Conservation (phyloP, 2,113 vertebrate species). For the Notarius lentiginosus region DNA sequence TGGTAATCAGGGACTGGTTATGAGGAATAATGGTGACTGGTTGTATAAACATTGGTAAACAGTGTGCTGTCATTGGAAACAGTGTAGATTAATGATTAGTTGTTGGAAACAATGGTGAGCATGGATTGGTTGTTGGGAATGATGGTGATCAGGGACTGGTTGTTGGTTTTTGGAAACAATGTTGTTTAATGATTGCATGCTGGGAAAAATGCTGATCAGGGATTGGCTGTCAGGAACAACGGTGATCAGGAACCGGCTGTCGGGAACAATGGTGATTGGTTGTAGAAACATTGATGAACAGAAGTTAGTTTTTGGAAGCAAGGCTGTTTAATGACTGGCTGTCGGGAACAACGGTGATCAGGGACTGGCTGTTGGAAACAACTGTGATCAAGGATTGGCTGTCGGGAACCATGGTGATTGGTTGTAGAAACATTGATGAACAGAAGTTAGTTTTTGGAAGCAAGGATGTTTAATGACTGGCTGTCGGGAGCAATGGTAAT, state of each 20-base stretch:
- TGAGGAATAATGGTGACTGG: not conserved
- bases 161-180: not conserved
- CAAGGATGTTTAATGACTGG: not conserved
- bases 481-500: not conserved
- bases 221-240: not conserved
- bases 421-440: too few relatives aligned
- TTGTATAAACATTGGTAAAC: not conserved
- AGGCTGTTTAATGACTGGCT: not conserved
- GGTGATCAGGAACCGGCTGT: not conserved
- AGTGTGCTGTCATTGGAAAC: not conserved
- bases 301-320: not conserved
- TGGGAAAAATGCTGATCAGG: not conserved
- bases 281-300: too few relatives aligned
- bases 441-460: not conserved
- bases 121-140: too few relatives aligned
- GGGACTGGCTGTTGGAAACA: not conserved
- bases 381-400: not conserved
- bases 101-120: not conserved
- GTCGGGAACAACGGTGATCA: not conserved
- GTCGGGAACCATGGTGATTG: not conserved
- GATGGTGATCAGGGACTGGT: not conserved
- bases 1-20: not conserved
- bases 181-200: not conserved
- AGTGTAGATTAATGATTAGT: not conserved
- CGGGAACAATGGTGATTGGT: not conserved